A percentile compares a stretch with the other conserved stretches of the same genome.
Evolutionary conservation across 2,888 invertebrate genomes (phyloP).

Genomic region (Cataglyphis rosenhaueri): DNA sequence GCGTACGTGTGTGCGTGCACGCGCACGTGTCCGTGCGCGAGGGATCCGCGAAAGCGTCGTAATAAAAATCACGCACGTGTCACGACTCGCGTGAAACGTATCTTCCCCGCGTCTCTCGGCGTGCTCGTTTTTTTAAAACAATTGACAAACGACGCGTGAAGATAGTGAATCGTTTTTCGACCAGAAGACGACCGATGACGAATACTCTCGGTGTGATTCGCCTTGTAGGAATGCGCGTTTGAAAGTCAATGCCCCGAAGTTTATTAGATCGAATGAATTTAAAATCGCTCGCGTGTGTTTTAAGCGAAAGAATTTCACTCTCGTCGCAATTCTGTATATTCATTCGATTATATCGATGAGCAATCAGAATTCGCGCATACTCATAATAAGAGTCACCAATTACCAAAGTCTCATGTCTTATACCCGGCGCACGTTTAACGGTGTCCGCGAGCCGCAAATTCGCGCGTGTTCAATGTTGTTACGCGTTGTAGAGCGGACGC

Average conservation of each 20-base stretch:
- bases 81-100: neutral
- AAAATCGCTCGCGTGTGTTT: neutral
- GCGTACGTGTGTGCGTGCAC: neutral
- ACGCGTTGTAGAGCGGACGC: slow-evolving; percentile 44
- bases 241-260: slow-evolving; percentile 34
- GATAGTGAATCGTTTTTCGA: slow-evolving; percentile 23
- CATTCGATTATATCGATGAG: slow-evolving; percentile 23
- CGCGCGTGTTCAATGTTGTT: neutral
- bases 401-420: no score
- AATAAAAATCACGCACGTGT: slow-evolving; percentile 33
- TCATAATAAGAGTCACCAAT: no score
- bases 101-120: neutral
- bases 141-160: slow-evolving; percentile 37
- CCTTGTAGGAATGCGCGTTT: slow-evolving; percentile 24
- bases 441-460: neutral
- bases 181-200: slow-evolving; percentile 16
- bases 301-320: slow-evolving; percentile 1
- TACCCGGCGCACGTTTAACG: neutral
- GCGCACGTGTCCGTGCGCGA: slow-evolving; percentile 8
- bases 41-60: neutral
- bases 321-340: slow-evolving; percentile 4
- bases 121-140: neutral
- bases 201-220: slow-evolving; percentile 18
- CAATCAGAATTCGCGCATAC: neutral
- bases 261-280: slow-evolving; percentile 35